phyloP scores from a whole-genome alignment of 2,113 vertebrate species.

The Phalacrocorax pelagicus region DNA sequence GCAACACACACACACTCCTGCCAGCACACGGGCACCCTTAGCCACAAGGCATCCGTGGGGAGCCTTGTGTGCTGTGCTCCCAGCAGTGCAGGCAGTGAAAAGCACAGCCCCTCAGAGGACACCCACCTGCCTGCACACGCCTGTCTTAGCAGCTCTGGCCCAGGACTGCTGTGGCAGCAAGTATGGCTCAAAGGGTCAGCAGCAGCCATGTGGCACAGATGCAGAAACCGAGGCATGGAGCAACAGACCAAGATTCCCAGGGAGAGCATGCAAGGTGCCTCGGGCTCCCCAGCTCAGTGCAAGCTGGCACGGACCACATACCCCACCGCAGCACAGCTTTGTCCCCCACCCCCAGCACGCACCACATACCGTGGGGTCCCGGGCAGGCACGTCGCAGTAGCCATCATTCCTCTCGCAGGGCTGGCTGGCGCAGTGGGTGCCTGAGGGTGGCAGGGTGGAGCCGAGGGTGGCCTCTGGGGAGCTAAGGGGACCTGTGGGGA shows the following conservation, averaged over 20 bases:
- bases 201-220: not conserved
- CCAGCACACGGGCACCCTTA: not conserved
- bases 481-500: not conserved
- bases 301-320: rapidly evolving
- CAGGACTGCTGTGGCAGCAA: not conserved
- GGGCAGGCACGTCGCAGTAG: not conserved
- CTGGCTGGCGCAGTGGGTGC: conserved; percentile 63
- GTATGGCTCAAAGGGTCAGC: not conserved
- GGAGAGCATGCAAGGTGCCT: rapidly evolving
- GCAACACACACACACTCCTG: not conserved
- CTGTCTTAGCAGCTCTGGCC: conserved; percentile 10
- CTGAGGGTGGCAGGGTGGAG: conserved; percentile 59
- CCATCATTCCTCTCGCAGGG: conserved; percentile 72
- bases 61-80: not conserved
- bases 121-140: rapidly evolving
- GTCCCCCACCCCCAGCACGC: not conserved
- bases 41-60: rapidly evolving
- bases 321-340: not conserved
- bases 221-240: not conserved
- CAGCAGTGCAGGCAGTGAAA: not conserved
- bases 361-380: conserved; percentile 60
- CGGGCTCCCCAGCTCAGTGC: rapidly evolving
- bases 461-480: conserved; percentile 29
- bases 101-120: not conserved
- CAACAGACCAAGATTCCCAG: rapidly evolving